A percentile compares a stretch with the other conserved stretches of the same genome.
These are phyloP conservation scores for Timema cristinae DNA, from an alignment of 2,888 invertebrate species.

Conservation along the genomic window DNA sequence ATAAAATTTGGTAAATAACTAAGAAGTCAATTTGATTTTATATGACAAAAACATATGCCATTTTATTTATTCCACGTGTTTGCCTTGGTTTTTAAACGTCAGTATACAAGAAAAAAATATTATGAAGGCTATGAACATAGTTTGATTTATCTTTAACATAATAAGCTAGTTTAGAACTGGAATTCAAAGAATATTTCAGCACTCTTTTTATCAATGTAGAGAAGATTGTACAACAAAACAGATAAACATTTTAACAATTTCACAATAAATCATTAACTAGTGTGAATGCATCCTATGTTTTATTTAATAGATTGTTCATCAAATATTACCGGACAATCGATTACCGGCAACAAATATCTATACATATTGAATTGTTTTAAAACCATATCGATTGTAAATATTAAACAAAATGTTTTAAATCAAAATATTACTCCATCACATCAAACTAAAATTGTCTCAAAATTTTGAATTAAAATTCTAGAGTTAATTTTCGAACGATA, in stretches of 20 bases:
- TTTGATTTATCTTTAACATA: constrained; percentile 3
- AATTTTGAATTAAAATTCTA: too few species aligned
- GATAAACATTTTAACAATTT: neutral
- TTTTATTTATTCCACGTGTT: constrained; percentile 21
- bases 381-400: too few species aligned
- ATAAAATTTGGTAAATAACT: neutral
- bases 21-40: constrained; percentile 20
- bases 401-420: too few species aligned
- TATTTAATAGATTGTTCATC: neutral
- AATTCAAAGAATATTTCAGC: too few species aligned
- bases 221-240: neutral
- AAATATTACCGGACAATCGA: neutral
- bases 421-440: too few species aligned
- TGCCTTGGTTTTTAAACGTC: constrained; percentile 20
- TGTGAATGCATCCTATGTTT: constrained; percentile 20
- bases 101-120: constrained; percentile 23
- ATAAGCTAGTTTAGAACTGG: too few species aligned
- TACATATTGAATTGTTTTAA: too few species aligned
- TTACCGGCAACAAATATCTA: too few species aligned
- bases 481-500: too few species aligned
- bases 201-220: neutral
- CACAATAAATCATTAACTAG: neutral
- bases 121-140: constrained; percentile 15
- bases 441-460: too few species aligned
- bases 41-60: constrained; percentile 26